Percentiles rank a stretch among this genome's conserved stretches.
Evolutionary conservation across 2,797 vertebrate genomes (phyloP).

Genomic region (Ibycter americanus): DNA sequence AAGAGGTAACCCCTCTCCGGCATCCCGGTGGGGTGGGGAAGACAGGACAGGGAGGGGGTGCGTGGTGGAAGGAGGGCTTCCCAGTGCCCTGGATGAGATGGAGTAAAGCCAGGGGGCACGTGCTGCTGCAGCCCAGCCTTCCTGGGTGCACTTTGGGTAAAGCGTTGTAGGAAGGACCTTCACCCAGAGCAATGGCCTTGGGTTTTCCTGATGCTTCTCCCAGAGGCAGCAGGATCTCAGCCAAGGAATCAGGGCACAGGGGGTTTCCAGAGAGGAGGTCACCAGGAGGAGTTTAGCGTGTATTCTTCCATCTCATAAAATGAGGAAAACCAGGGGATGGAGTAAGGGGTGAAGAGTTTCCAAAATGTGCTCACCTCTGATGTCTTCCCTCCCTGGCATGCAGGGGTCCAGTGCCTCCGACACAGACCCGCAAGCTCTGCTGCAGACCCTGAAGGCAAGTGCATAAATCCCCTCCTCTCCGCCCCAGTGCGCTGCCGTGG

Average conservation of each 20-base stretch:
- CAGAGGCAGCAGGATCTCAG: neutral
- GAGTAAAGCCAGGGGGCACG: too few relatives aligned
- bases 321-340: neutral
- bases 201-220: neutral
- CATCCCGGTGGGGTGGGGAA: neutral
- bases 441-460: slow-evolving; percentile 81
- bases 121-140: neutral
- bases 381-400: neutral
- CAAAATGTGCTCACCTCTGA: neutral
- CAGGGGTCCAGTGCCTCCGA: slow-evolving; percentile 84
- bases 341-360: neutral
- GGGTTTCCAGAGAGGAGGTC: neutral
- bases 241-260: neutral
- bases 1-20: neutral
- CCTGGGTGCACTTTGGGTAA: accelerated
- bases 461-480: neutral
- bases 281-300: neutral
- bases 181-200: neutral
- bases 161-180: neutral
- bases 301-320: neutral
- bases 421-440: slow-evolving; percentile 77
- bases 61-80: neutral
- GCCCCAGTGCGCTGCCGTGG: accelerated
- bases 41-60: too few relatives aligned
- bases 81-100: neutral